Conservation (phyloP, 2,797 vertebrate species). For the Eulemur rubriventer region DNA sequence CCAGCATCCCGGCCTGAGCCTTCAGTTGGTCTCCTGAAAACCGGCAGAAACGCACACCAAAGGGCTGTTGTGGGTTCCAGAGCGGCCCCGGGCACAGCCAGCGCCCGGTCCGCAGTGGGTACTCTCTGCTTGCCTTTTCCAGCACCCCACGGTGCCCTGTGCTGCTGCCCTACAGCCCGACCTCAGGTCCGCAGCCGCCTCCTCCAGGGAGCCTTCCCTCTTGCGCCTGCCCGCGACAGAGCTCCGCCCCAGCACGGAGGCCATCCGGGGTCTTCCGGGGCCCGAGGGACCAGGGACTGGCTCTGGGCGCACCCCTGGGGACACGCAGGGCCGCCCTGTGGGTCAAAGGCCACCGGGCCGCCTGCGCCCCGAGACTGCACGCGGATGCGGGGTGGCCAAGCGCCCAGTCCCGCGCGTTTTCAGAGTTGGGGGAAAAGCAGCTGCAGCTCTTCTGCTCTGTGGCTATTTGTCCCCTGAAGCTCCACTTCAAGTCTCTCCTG, state of each 20-base stretch:
- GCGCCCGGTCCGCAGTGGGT: background rate
- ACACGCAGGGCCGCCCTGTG: background rate
- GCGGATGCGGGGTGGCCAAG: background rate
- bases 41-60: background rate
- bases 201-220: background rate
- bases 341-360: background rate
- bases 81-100: background rate
- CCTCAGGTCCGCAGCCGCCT: background rate
- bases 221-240: background rate
- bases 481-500: background rate
- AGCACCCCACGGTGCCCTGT: background rate
- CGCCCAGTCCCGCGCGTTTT: background rate
- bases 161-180: background rate
- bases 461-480: background rate
- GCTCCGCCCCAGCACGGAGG: background rate
- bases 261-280: background rate
- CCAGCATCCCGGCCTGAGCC: accelerated
- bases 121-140: background rate
- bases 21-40: background rate
- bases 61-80: background rate
- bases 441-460: background rate
- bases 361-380: background rate
- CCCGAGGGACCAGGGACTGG: background rate
- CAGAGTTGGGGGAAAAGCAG: background rate
- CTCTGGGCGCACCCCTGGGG: no score